Conservation (phyloP, 2,888 invertebrate genomes). For the Labia minor region DNA sequence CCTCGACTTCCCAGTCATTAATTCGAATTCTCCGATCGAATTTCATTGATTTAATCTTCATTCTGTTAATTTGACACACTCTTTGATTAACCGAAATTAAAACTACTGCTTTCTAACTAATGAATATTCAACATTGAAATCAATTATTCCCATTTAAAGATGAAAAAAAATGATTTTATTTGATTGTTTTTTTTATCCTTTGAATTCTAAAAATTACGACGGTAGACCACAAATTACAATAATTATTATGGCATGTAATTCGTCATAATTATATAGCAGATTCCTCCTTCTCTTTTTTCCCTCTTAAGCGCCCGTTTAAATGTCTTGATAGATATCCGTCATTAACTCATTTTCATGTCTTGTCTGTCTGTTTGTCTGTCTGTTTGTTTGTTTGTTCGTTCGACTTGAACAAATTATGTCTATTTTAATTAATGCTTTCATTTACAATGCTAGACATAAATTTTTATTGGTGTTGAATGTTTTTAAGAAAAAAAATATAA, state of each 20-base stretch:
- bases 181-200: not conserved
- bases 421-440: constrained; percentile 1
- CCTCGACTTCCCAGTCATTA: not conserved
- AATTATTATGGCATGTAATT: not conserved
- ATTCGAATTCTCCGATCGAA: not conserved
- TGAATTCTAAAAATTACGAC: not conserved
- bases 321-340: constrained; percentile 13
- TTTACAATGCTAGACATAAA: not conserved
- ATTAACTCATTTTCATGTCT: constrained; percentile 13
- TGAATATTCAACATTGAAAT: constrained; percentile 5
- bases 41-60: constrained; percentile 9
- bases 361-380: constrained; percentile 1
- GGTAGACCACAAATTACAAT: constrained; percentile 13
- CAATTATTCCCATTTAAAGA: constrained; percentile 1
- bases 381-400: no score
- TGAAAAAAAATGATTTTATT: not conserved
- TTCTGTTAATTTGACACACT: constrained; percentile 8
- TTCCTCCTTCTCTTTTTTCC: not conserved
- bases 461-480: constrained; percentile 13
- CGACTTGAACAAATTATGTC: constrained; percentile 13
- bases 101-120: not conserved
- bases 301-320: constrained; percentile 13
- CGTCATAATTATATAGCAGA: constrained; percentile 13
- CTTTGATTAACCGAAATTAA: constrained; percentile 13
- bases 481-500: not conserved